A percentile compares a stretch with the other conserved stretches of the same genome.
Conservation (phyloP, 2,113 vertebrate species). For the Acanthisitta chloris region DNA sequence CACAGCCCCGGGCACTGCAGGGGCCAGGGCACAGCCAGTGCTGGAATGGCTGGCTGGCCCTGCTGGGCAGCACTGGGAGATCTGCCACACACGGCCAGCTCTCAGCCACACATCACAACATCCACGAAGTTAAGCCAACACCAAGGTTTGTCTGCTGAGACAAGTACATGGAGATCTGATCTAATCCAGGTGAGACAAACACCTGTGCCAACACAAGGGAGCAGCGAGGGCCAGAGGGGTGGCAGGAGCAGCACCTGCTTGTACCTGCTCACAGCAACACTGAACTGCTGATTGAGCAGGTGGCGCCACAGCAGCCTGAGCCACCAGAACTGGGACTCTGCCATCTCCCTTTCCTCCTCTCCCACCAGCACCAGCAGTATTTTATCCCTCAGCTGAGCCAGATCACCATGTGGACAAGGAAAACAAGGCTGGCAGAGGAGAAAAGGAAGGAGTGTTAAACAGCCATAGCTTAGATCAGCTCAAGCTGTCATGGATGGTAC, state of each 20-base stretch:
- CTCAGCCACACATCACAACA: neutral
- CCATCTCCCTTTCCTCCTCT: neutral
- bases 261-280: neutral
- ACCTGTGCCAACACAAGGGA: neutral
- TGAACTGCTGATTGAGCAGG: neutral
- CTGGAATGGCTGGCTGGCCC: accelerated
- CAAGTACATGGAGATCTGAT: neutral
- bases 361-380: neutral
- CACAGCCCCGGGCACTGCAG: accelerated
- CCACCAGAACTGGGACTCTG: accelerated
- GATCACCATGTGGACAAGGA: neutral
- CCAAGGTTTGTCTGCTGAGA: neutral
- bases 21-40: neutral
- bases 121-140: neutral
- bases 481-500: neutral
- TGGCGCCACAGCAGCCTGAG: neutral
- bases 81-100: accelerated
- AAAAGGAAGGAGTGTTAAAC: neutral
- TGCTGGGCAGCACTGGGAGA: neutral
- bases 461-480: neutral
- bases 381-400: neutral
- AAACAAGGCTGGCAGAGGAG: neutral
- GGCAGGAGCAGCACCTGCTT: neutral
- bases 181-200: neutral
- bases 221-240: neutral